These are phyloP conservation scores for Thyatira batis DNA, from an alignment of 2,888 invertebrate genomes.

Conservation along the genomic window DNA sequence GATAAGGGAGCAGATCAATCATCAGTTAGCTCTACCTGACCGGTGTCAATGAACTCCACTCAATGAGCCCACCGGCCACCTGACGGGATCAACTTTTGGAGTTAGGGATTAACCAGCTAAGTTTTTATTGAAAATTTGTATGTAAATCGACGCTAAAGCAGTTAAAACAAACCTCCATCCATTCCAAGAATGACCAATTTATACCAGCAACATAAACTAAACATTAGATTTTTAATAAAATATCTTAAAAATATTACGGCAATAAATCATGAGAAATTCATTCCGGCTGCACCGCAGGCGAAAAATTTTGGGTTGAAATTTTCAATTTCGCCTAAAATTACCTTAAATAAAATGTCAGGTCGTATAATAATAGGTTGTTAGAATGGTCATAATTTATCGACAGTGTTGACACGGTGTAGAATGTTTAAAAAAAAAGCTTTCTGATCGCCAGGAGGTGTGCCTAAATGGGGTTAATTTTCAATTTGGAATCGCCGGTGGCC, in stretches of 20 bases:
- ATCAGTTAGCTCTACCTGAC: slow-evolving; percentile 75
- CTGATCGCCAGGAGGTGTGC: slow-evolving; percentile 70
- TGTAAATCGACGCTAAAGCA: slow-evolving; percentile 32
- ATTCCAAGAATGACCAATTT: slow-evolving; percentile 35
- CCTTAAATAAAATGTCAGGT: slow-evolving; percentile 75
- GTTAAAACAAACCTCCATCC: slow-evolving; percentile 9
- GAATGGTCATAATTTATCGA: slow-evolving; percentile 72
- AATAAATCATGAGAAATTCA: slow-evolving; percentile 72
- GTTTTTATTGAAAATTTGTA: slow-evolving; percentile 51
- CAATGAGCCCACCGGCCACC: slow-evolving; percentile 52
- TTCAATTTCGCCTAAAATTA: slow-evolving; percentile 72
- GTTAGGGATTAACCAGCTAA: slow-evolving; percentile 44
- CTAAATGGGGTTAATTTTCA: slow-evolving; percentile 79
- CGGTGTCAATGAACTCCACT: slow-evolving; percentile 70
- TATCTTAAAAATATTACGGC: slow-evolving; percentile 36
- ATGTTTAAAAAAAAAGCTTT: slow-evolving; percentile 57
- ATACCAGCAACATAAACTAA: slow-evolving; percentile 37
- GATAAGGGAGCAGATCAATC: slow-evolving; percentile 80
- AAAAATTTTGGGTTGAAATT: slow-evolving; percentile 61
- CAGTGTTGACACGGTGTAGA: slow-evolving; percentile 75
- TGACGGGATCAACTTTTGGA: slow-evolving; percentile 69
- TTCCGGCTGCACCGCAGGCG: slow-evolving; percentile 67
- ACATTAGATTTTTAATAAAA: slow-evolving; percentile 56
- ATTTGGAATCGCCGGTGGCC: slow-evolving; percentile 75
- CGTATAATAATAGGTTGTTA: slow-evolving; percentile 76